Evolutionary conservation across 1,140 invertebrate species (phyloP), one percentile per base, ranked within the genome.

Genomic region (Scaptodrosophila lebanonensis): DNA sequence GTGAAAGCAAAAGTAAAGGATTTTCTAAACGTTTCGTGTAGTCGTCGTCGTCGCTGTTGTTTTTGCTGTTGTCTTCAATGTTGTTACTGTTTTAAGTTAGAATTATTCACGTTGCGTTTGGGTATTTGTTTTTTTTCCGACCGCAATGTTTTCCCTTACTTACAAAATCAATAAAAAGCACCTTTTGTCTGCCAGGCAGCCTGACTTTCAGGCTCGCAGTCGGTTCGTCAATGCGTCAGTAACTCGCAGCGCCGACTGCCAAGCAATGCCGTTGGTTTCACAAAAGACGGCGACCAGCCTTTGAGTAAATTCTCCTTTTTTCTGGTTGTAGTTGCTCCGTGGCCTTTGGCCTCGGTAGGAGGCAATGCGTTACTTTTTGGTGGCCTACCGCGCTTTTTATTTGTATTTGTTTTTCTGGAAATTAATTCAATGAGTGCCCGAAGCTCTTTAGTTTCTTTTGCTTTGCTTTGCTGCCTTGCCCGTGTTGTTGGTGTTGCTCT

Each of bases 101-200:
- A 77, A 68, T 79, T 77, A 77, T 77, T 77, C 73, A 77, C 73
- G 65, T 79, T 77, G 68, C 64, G 73, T 72, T 79, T 50, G 48
- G 50, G 42, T 66, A 35, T 54, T 40, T 56, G 51, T 51, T 57
- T 51, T 54, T 52, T 35, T 57, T 58, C 57, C 18, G 56, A 48
- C 32, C 40, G 60, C 53, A 52, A 12, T 58, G 47, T 45, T 62
- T 39, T 50, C 43, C 30, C 43, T 45, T 56, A 51, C 59, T 61
- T 67, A 75, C 67, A 82, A 82, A 82, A 82, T 82, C 76, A 75
- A 83, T 83, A 83, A 75, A 63, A 73, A 59, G 32, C 67, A 67
- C 52, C 56, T 72, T 72, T 51, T 73, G 70, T 73, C 69, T 67
- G 58, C 43, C 64, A 68, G 69, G 42, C 52, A 32, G 22, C 11